These are phyloP conservation scores for Paratilapia polleni DNA, from an alignment of 2,113 vertebrate species.

Conservation along the genomic window DNA sequence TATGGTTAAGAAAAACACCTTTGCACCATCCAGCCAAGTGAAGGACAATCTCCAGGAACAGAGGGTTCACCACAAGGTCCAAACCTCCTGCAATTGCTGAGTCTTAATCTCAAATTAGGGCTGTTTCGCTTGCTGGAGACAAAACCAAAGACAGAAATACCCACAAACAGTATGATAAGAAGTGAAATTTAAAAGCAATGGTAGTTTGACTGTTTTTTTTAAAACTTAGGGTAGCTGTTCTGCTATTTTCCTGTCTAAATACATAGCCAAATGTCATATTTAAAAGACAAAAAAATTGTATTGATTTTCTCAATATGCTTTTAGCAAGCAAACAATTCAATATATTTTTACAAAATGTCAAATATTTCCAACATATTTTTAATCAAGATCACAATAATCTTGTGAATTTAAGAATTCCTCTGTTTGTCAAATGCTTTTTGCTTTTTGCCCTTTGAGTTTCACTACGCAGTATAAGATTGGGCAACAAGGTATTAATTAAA, in stretches of 20 bases:
- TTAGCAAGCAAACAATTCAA: no score
- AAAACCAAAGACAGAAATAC: background rate
- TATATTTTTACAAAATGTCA: background rate
- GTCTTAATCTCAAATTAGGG: no score
- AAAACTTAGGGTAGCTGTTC: background rate
- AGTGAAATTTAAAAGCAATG: background rate
- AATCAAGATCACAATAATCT: no score
- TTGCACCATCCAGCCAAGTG: no score
- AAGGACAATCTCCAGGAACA: no score
- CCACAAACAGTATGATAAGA: background rate
- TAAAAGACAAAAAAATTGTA: background rate
- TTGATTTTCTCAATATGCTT: no score
- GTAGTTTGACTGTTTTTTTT: background rate
- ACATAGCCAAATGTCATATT: background rate
- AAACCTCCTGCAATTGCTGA: no score
- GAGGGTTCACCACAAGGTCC: no score
- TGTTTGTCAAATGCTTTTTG: background rate
- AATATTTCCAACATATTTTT: background rate
- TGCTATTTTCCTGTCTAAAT: no score
- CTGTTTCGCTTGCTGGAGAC: no score
- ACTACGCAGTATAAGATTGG: background rate
- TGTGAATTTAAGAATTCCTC: background rate
- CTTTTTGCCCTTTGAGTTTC: background rate
- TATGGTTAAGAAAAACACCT: no score
- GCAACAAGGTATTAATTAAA: no score